Evolutionary conservation across 2,888 invertebrate species (phyloP), one percentile per base, ranked within the genome.

Genomic region (Napeogenes inachia): DNA sequence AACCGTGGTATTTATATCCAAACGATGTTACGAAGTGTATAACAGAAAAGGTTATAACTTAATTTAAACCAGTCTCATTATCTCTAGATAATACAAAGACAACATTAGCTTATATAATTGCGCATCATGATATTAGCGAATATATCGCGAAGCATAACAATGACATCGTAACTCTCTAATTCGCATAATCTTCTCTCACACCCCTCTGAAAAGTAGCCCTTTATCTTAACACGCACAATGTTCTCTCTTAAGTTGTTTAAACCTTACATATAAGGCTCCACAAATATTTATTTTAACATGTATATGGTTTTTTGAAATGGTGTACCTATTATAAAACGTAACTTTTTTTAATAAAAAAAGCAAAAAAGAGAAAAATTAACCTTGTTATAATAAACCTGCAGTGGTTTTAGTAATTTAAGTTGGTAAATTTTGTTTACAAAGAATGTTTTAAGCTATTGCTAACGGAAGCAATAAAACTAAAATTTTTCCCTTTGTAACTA

Each of bases 161-260:
- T 70, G 66, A 70, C 65, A 63, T 66, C 61, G 59, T 71, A 66
- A 70, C 69, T 67, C 71, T 67, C 65, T 73, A 70, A 70, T 72
- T 70, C 71, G 64, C 69, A 71, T 74, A 73, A 76, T 75, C 73
- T 74, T 68, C 60, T 59, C 68, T 56, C 65, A 67, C 73, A 69
- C 66, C 64, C 69, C 60, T 62, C 65, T 63, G 64, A 66, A 67
- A 64, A 62, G 55, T 63, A 62, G 54, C 56, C 61, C 63, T 72
- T 73, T 73, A 73, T 74, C 74, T 73, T 60, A 68, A 70, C 70
- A 65, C 69, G 62, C 68, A 71, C 72, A 71, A 71, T 70, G 67
- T 68, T 70, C 68, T 61, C 60, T 62, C 66, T 70, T 67, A 66
- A 64, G 64, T 66, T 60, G 59, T 58, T 60, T 59, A 56, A 62